Evolutionary conservation across 37 sponge, comb jelly and placozoan genomes (phyloP), one percentile per base, ranked within the genome.

Genomic region (Corticium candelabrum): DNA sequence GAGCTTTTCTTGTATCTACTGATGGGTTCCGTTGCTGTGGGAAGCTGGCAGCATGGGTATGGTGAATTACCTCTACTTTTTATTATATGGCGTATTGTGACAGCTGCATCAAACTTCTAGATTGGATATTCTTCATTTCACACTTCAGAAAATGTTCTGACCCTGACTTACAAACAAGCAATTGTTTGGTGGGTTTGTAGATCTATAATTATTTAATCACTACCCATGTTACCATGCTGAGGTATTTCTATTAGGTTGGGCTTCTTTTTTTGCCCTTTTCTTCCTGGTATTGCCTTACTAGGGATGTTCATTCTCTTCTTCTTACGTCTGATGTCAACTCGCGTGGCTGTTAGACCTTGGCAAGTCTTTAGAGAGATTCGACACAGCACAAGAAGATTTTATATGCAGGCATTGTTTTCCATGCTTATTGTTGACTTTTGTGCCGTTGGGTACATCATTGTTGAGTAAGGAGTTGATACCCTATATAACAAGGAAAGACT

Each of bases 121-220:
- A 67, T 93, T 76, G 90, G 88, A 30, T 73, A 39, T 38, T 79
- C 81, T 7, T 86, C 88, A 74, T 93, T 93, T 75, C 62, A 76
- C 33, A 41, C 84, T 2, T 81, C 93, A 37, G 73, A 78, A 1
- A 93, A 87, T 50, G 76, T 93, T 0, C 83, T 93, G n/a, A 79
- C 77, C 37, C 79, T 90, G 41, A 80, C 89, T 11, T 93, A 93
- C 41, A 83, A 87, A 0, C 91, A 93, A 77, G 90, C 85, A 34
- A 68, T 93, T 2, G 76, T 86, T 21, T 81, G 89, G 93, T 93
- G 35, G 15, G 11, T 21, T 50, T 50, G 62, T 21, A 11, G 21
- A 21, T 50, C n/a, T n/a, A n/a, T n/a, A n/a, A n/a, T n/a, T n/a
- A n/a, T n/a, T n/a, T n/a, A n/a, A n/a, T n/a, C n/a, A n/a, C n/a